Percentiles rank a stretch among this genome's conserved stretches.
phyloP scores from a whole-genome alignment of 1,140 invertebrate species.

The Drosophila sturtevanti region DNA sequence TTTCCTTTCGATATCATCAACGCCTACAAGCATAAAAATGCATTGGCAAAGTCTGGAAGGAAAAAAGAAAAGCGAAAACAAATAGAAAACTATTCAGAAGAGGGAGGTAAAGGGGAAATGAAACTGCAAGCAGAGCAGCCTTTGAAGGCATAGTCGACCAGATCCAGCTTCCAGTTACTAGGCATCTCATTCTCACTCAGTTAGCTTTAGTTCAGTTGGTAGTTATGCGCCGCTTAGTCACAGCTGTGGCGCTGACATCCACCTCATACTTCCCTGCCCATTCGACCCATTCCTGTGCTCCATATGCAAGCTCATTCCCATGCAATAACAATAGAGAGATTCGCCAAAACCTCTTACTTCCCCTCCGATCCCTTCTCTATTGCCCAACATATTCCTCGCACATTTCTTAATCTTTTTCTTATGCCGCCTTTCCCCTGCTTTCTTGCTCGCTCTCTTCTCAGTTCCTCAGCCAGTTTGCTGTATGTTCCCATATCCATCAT shows the following conservation, averaged over 20 bases:
- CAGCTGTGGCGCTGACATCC: conserved; percentile 74
- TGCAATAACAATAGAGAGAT: conserved; percentile 47
- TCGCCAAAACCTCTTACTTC: not conserved
- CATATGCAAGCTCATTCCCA: conserved; percentile 64
- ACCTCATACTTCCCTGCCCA: not conserved
- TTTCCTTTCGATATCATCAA: conserved; percentile 68
- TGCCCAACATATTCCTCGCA: conserved; percentile 39
- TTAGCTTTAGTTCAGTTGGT: conserved; percentile 39
- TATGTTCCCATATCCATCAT: conserved; percentile 71
- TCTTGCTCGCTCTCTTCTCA: not conserved
- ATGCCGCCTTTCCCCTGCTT: conserved; percentile 30
- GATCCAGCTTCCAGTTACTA: conserved; percentile 42
- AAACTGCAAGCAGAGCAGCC: not conserved
- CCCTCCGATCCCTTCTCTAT: too few species aligned
- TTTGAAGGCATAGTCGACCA: conserved; percentile 23
- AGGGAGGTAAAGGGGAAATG: too few species aligned
- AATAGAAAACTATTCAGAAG: not conserved
- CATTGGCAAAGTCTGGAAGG: conserved; percentile 45
- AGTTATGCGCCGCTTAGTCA: conserved; percentile 79
- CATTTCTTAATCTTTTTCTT: conserved; percentile 78
- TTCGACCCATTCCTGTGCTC: not conserved
- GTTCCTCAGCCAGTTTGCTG: conserved; percentile 16
- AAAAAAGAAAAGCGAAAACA: conserved; percentile 37
- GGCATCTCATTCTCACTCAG: conserved; percentile 21
- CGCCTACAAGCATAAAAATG: conserved; percentile 72